A percentile compares a stretch with the other conserved stretches of the same genome.
Conservation (phyloP, 2,797 vertebrate genomes). For the Halcyon smyrnensis region DNA sequence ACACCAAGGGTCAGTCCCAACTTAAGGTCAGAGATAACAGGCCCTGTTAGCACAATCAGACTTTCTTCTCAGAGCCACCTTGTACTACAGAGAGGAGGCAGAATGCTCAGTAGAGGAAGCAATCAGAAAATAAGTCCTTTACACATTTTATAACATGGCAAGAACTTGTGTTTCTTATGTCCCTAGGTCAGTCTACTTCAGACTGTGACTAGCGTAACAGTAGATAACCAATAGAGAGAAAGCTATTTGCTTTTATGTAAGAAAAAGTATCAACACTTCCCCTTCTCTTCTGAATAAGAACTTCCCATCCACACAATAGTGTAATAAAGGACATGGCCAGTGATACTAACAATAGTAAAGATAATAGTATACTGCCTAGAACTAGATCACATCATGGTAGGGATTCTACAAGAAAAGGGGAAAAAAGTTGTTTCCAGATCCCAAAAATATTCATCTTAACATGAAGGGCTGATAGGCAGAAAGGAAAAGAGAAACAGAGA, state of each 20-base stretch:
- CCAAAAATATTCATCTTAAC: background rate
- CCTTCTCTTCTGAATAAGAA: background rate
- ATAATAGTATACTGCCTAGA: background rate
- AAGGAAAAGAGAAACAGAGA: background rate
- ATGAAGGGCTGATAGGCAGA: background rate
- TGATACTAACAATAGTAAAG: background rate
- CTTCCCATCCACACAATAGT: background rate
- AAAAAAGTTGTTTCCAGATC: background rate
- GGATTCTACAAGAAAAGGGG: background rate
- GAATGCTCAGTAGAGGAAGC: background rate
- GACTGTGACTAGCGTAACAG: background rate
- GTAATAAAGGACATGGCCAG: background rate
- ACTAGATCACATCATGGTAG: background rate
- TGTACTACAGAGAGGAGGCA: background rate
- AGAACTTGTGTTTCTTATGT: background rate
- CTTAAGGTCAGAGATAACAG: background rate
- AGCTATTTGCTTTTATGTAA: background rate
- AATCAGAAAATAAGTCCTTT: background rate
- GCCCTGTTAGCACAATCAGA: background rate
- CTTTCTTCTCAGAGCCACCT: background rate
- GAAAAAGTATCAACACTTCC: background rate
- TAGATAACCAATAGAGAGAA: background rate
- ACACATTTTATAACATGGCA: background rate
- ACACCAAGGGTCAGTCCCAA: background rate
- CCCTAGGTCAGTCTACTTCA: background rate